Evolutionary conservation across 2,797 vertebrate species (phyloP), one percentile per base, ranked within the genome.

Genomic region (Pseudochromis fuscus): DNA sequence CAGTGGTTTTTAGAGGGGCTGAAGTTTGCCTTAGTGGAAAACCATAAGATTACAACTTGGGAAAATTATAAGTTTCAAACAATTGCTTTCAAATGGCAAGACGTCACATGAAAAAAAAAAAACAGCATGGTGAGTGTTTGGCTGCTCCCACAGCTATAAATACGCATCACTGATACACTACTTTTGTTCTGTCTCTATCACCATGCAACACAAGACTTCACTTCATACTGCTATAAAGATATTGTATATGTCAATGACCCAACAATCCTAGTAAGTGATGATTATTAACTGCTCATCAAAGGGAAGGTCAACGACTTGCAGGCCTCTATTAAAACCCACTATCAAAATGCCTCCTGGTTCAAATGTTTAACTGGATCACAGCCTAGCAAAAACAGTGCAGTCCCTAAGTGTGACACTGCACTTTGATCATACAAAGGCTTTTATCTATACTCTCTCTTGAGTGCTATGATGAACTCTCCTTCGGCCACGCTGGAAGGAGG

Each of bases 51-150:
- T 84, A 70, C 77, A 79, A 87, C 64, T 74, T 69, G 37, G 67
- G 81, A 70, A 86, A 87, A 89, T 87, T 83, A 79, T 59, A 85
- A 60, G 33, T 70, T 79, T 77, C 30, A 80, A 81, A 88, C 84
- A 83, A 82, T 87, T 19, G 2, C 80, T 82, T 77, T 86, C 53
- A 75, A 81, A 83, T 73, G 67, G 72, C 52, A 79, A 79, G 59
- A 44, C 31, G 27, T 75, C 53, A 24, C 65, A 69, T 57, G 58
- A 58, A 60, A 84, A 82, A 70, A 18, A 58, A 58, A 60, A 84
- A 82, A 70, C n/a, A 58, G 53, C 50, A 74, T 37, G 63, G 68
- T 50, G 50, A 75, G 67, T 55, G 23, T 70, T 21, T 53, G 40
- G 25, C 70, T 80, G 58, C 66, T 77, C 64, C 77, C 63, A 23